Percentiles rank a stretch among this genome's conserved stretches.
Evolutionary conservation across 2,888 invertebrate species (phyloP).

Genomic region (Philaethria dido): DNA sequence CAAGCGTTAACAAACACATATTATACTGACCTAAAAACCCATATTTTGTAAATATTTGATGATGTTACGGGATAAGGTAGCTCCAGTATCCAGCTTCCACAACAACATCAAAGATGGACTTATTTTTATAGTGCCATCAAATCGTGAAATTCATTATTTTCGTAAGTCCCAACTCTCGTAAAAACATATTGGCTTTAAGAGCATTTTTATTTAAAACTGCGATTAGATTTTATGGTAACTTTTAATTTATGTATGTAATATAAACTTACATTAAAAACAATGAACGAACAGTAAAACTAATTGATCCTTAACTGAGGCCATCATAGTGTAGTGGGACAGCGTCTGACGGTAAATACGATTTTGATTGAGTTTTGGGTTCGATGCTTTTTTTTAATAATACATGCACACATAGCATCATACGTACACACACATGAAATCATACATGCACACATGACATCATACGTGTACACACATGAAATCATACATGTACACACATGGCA

Average conservation of each 20-base stretch:
- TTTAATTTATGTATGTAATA: background rate
- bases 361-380: too few species aligned
- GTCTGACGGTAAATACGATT: too few species aligned
- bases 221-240: background rate
- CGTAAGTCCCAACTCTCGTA: slow-evolving; percentile 12
- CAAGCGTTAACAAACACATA: background rate
- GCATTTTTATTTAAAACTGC: slow-evolving; percentile 9
- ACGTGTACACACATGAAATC: too few species aligned
- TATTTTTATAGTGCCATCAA: slow-evolving; percentile 17
- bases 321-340: too few species aligned
- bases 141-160: slow-evolving; percentile 24
- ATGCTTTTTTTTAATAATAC: too few species aligned
- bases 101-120: background rate
- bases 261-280: background rate
- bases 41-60: slow-evolving; percentile 15
- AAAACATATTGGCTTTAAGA: slow-evolving; percentile 15
- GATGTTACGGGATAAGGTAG: slow-evolving; percentile 4
- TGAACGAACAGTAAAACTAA: background rate
- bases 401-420: too few species aligned
- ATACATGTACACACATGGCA: too few species aligned
- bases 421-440: too few species aligned
- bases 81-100: slow-evolving; percentile 7
- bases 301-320: too few species aligned
- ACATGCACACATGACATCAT: too few species aligned
- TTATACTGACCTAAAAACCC: slow-evolving; percentile 21